Evolutionary conservation across 1,140 invertebrate genomes (phyloP), one percentile per base, ranked within the genome.

Genomic region (Papilio polyxenes): DNA sequence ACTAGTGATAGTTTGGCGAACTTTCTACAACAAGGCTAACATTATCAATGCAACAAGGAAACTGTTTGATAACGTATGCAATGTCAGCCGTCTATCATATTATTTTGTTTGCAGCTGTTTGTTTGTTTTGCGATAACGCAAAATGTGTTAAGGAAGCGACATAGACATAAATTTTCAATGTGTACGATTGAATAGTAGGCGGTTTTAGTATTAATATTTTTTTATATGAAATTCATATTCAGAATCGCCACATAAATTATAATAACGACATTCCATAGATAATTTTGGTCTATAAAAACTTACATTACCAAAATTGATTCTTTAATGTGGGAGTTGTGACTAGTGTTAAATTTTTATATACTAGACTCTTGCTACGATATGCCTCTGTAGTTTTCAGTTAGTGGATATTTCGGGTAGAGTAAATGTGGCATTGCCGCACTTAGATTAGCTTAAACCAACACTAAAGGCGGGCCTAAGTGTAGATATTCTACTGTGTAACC

Each of bases 41-140:
- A 65, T 80, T 80, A 48, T 80, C 59, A 65, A 80, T 80, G 59
- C 78, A 80, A 48, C 78, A 80, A 80, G 59, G 78, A 20, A 65
- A 80, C 78, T 65, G 76, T 31, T 17, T 40, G 78, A 80, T 80
- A 80, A 80, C 56, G 59, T 69, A n/a, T 44, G 59, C 59, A 80
- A 62, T 80, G 78, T 65, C 78, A 65, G 78, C 59, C 69, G 56
- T 48, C 78, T 78, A 49, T 80, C 77, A 44, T 10, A 31, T 31
- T 2, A 31, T 31, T 17, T 59, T 62, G 56, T 62, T 79, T 79
- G 56, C 77, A 44, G 53, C 53, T 56, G 23, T 65, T 48, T 80
- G 62, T 69, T 80, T 80, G 59, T 49, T 80, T 80, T 23, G 59
- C 17, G 76, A 79, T 79, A 79, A 79, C 31, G 37, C 1, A 10